A percentile compares a stretch with the other conserved stretches of the same genome.
Conservation (phyloP, 1,140 invertebrate genomes). For the Conus betulinus region DNA sequence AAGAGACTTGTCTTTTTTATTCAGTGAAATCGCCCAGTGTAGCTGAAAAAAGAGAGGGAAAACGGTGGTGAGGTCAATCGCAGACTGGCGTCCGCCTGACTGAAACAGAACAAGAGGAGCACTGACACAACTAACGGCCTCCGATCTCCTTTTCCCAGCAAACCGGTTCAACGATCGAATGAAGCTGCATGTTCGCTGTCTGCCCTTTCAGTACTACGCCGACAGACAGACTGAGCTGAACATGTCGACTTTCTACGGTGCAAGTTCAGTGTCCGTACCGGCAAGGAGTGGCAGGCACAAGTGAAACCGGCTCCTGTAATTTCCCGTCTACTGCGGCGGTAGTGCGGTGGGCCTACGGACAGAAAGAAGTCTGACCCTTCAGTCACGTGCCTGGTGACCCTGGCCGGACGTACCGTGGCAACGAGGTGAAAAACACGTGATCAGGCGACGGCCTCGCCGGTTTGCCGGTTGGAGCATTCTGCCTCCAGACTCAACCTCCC, state of each 20-base stretch:
- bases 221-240: background rate
- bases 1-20: too few species aligned
- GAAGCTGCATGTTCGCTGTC: background rate
- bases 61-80: too few species aligned
- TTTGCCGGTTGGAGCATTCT: background rate
- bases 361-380: slow-evolving; percentile 10
- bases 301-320: background rate
- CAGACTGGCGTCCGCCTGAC: too few species aligned
- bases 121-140: background rate
- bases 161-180: slow-evolving; percentile 5
- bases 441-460: background rate
- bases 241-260: background rate
- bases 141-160: background rate
- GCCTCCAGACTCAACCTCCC: background rate
- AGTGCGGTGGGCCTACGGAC: background rate
- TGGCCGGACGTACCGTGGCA: slow-evolving; percentile 26
- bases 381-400: slow-evolving; percentile 20
- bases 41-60: too few species aligned
- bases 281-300: background rate
- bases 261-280: background rate
- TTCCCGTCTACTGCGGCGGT: background rate
- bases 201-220: background rate
- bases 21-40: too few species aligned
- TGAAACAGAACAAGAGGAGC: background rate
- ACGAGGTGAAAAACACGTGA: slow-evolving; percentile 19